These are phyloP conservation scores for Morus bassanus DNA, from an alignment of 2,797 vertebrate genomes.

Conservation along the genomic window DNA sequence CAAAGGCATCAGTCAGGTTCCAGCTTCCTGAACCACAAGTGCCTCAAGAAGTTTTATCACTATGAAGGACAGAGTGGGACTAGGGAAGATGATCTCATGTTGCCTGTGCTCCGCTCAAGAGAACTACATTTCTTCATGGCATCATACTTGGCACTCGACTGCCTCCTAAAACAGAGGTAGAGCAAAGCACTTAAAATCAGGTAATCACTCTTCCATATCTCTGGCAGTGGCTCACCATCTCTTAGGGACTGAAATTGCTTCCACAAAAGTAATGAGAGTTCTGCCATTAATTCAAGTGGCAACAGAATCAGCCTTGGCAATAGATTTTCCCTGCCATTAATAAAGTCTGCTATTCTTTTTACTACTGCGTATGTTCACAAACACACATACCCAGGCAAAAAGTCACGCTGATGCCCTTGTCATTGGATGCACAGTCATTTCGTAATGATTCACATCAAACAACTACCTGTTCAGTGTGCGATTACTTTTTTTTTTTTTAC, in stretches of 20 bases:
- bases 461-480: not conserved
- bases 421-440: not conserved
- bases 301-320: not conserved
- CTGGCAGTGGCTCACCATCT: not conserved
- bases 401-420: not conserved
- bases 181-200: not conserved
- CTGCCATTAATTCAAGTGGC: slow-evolving; percentile 10
- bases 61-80: not conserved
- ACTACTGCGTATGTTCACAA: not conserved
- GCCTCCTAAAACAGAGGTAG: not conserved
- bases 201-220: slow-evolving; percentile 34
- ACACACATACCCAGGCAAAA: not conserved
- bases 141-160: slow-evolving; percentile 23
- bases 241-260: slow-evolving; percentile 12
- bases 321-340: not conserved
- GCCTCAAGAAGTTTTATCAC: not conserved
- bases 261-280: slow-evolving; percentile 13
- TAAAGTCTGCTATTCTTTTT: not conserved
- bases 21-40: not conserved
- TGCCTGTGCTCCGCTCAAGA: not conserved
- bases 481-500: not conserved
- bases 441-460: not conserved
- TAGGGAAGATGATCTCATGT: not conserved
- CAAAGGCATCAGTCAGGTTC: not conserved
- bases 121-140: slow-evolving; percentile 5